These are phyloP conservation scores for Pterocles gutturalis DNA, from an alignment of 2,113 vertebrate species.

Conservation along the genomic window DNA sequence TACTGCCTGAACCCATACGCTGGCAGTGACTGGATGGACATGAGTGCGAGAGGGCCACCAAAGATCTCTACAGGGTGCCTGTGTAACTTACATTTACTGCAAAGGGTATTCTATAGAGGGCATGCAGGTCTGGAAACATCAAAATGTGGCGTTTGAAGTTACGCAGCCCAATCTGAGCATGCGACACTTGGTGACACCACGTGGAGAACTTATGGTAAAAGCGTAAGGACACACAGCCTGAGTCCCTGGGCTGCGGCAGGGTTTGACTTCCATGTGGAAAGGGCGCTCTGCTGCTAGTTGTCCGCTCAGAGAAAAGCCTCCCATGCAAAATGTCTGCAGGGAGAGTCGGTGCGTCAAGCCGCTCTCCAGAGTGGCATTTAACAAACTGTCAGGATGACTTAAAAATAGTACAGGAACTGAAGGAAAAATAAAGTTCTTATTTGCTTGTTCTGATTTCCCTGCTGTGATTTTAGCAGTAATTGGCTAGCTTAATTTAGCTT, in stretches of 20 bases:
- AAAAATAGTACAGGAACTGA: slow-evolving; percentile 46
- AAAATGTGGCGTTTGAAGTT: accelerated
- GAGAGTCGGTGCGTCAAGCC: background rate
- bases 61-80: background rate
- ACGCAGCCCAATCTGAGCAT: accelerated
- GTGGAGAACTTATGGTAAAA: background rate
- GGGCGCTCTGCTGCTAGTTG: background rate
- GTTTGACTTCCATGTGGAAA: background rate
- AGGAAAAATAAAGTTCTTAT: slow-evolving; percentile 40
- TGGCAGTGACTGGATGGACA: no score
- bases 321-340: accelerated
- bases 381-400: slow-evolving; percentile 33
- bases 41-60: accelerated
- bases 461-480: slow-evolving; percentile 44
- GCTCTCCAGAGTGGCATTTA: background rate
- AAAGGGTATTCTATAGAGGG: background rate
- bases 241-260: background rate
- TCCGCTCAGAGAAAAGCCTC: background rate
- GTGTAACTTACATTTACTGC: background rate
- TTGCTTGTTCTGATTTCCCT: slow-evolving; percentile 62
- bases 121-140: background rate
- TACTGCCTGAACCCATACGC: background rate
- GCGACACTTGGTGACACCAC: background rate
- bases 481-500: slow-evolving; percentile 50
- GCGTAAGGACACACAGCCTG: accelerated